These are phyloP conservation scores for Zonitis immaculata DNA, from an alignment of 2,888 invertebrate genomes.

Conservation along the genomic window DNA sequence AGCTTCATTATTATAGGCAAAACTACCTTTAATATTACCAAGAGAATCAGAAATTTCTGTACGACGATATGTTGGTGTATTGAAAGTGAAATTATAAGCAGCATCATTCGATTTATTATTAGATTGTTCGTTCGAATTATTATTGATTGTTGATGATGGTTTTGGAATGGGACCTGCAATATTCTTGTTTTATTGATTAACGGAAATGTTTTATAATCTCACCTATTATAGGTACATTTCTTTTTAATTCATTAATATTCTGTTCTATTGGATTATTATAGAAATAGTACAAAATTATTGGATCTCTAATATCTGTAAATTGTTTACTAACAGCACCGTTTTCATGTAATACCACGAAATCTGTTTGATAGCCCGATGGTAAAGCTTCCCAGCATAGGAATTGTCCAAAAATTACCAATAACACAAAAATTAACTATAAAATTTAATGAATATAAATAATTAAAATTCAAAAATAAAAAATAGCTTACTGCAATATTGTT, in stretches of 20 bases:
- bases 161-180: neutral
- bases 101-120: slow-evolving; percentile 26
- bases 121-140: slow-evolving; percentile 10
- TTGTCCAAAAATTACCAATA: neutral
- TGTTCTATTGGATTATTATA: slow-evolving; percentile 34
- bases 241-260: slow-evolving; percentile 27
- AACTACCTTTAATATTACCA: slow-evolving; percentile 30
- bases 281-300: slow-evolving; percentile 39
- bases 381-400: slow-evolving; percentile 16
- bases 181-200: too few species aligned
- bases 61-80: slow-evolving; percentile 30
- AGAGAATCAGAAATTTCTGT: slow-evolving; percentile 27
- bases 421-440: neutral
- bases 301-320: slow-evolving; percentile 36
- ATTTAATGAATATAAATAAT: too few species aligned
- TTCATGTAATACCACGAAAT: slow-evolving; percentile 43
- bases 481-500: too few species aligned
- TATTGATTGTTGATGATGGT: neutral
- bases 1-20: slow-evolving; percentile 25
- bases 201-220: neutral
- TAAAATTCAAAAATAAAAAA: too few species aligned
- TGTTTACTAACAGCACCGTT: slow-evolving; percentile 44
- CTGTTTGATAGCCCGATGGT: slow-evolving; percentile 36
- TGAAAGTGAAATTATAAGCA: slow-evolving; percentile 33
- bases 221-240: neutral